Base-by-base conservation (phyloP, 2,888 invertebrate species). In the Volucella inflata region DNA sequence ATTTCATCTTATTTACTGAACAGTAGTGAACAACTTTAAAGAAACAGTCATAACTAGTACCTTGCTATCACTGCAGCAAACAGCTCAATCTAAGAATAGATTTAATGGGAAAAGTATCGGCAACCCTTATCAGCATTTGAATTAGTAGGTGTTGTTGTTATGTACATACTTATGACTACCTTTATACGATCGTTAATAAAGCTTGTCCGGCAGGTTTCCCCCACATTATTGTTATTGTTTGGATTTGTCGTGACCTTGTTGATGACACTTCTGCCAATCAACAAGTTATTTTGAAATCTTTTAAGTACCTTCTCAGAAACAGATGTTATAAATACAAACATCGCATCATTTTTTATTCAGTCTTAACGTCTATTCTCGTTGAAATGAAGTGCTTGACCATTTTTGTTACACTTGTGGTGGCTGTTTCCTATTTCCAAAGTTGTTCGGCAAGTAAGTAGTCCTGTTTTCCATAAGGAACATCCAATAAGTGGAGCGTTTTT, bases 381-480 rank as follows among this genome's bases (percentile, higher is more conserved):
- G 30, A 46, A n/a, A 82, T 82, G 82, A 82, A 72, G 38, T 67
- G 40, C 55, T 50, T 71, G 3, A 8, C 21, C 8, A 10, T 77
- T 6, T 21, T 72, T 6, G 62, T 21, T 10, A 11, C 30, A n/a
- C 3, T 77, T 38, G 4, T 72, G 12, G n/a, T 77, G 53, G 38
- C 55, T 12, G 48, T 62, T 42, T 9, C 38, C 11, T 72, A 42
- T 42, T 68, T 83, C 14, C 40, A 70, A 44, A 64, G 17, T 44
- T 59, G 83, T 53, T 75, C 74, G 17, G 83, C 79, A 70, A 70
- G 83, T 84, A 78, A n/a, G n/a, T 48, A 10, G n/a, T 10, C 36
- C 1, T 14, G 6, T 11, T 6, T 0, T 8, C 12, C 1, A 12
- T 3, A 10, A 44, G 8, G n/a, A 40, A 10, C 17, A n/a, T 21